Evolutionary conservation across 2,888 invertebrate species (phyloP).

Genomic region (Physocephala rufipes): DNA sequence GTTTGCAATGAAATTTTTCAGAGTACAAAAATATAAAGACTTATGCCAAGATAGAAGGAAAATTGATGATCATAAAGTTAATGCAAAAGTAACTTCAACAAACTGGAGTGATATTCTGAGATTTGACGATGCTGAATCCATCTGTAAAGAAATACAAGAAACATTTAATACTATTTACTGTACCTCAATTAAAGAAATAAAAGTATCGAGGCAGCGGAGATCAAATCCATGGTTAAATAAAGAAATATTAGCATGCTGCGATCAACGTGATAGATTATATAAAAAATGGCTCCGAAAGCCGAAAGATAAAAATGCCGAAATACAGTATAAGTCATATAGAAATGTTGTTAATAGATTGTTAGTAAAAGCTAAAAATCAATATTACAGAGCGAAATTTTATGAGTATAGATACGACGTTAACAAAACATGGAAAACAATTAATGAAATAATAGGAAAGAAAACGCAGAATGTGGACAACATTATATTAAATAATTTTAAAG

Average conservation of each 20-base stretch:
- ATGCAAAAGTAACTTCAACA: background rate
- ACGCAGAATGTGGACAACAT: slow-evolving; percentile 11
- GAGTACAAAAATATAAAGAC: background rate
- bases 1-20: background rate
- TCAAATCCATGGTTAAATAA: slow-evolving; percentile 14
- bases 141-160: background rate
- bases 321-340: slow-evolving; percentile 19
- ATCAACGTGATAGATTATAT: slow-evolving; percentile 16
- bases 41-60: background rate
- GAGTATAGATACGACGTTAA: slow-evolving; percentile 12
- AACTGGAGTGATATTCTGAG: background rate
- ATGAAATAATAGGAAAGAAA: slow-evolving; percentile 26
- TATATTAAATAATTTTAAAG: slow-evolving; percentile 18
- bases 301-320: slow-evolving; percentile 21
- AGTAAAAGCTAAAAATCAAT: slow-evolving; percentile 17
- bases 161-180: slow-evolving; percentile 7
- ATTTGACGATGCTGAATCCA: background rate
- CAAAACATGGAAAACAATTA: slow-evolving; percentile 23
- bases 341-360: slow-evolving; percentile 24
- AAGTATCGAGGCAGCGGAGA: background rate
- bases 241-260: slow-evolving; percentile 20
- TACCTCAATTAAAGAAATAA: background rate
- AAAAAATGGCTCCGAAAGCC: slow-evolving; percentile 22
- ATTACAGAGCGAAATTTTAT: slow-evolving; percentile 7
- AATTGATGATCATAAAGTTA: no score